Evolutionary conservation across 2,797 vertebrate genomes (phyloP), one percentile per base, ranked within the genome.

Genomic region (Heliangelus exortis): DNA sequence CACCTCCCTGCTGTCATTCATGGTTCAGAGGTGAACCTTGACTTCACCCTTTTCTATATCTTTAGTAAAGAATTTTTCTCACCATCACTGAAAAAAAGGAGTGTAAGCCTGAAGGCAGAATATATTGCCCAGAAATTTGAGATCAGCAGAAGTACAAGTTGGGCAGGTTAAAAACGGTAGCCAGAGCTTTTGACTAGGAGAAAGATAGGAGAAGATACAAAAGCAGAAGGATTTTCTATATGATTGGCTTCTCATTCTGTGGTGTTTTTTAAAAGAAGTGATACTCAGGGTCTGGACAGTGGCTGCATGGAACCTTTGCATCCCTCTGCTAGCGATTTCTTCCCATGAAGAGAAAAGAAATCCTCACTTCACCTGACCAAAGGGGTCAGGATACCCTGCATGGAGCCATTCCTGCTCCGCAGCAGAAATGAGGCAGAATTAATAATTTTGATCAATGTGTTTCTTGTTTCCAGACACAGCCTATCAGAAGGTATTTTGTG

Each of bases 401-500:
- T 10, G 13, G 55, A 79, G 29, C 10, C n/a, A 33, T 9, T 73
- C 48, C 63, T 61, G 33, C 48, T 67, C 10, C 41, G n/a, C 53
- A 87, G 18, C 41, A 14, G 29, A 34, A 16, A 22, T 57, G 65
- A 86, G 39, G 45, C 36, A 54, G 57, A 65, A 58, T 87, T 93
- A 84, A 85, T 92, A 89, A 90, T 25, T 54, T 23, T 85, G 75
- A 87, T 87, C 63, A 72, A 20, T 15, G 7, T 58, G 50, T 83
- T 87, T 79, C 90, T 80, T 89, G 57, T 90, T 87, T 93, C 81
- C 84, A 81, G 54, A 84, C 43, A 78, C 26, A 62, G 61, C 0
- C 0, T 36, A 76, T 55, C 80, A 93, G 57, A 50, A 95, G 72
- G 75, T 68, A 61, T 84, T 91, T 91, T 83, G 57, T 87, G 75